Evolutionary conservation across 2,113 vertebrate genomes (phyloP), one percentile per base, ranked within the genome.

Genomic region (Leucopsar rothschildi): DNA sequence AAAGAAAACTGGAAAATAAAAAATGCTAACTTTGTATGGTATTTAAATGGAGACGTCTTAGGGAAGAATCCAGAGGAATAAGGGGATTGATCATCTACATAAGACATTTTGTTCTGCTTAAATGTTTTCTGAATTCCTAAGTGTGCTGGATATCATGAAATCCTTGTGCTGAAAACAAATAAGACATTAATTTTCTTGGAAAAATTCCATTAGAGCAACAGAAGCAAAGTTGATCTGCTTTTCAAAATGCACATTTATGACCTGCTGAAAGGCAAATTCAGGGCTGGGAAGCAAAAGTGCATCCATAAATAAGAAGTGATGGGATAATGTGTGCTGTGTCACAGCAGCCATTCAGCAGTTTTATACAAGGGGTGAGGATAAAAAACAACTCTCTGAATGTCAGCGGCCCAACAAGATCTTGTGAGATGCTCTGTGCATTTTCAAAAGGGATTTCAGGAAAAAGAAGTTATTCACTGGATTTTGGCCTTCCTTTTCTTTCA

Each of bases 251-350:
- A 31, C 9, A 4, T 65, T 88, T 92, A 73, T 72, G 78, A 68
- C 37, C 88, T 80, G 55, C 66, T 72, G 93, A 95, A 95, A 93
- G 86, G 49, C 53, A 91, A 50, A 91, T 86, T 57, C 42, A 65
- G 70, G 63, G 24, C 31, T 76, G 42, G 73, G 57, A 84, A 63
- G 37, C 13, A 64, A 40, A 91, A 86, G 31, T 4, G 2, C n/a
- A 50, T 44, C 56, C 57, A 45, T 59, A 79, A 82, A 88, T 76
- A 55, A 82, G 87, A 40, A 79, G 66, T 18, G 33, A 59, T 81
- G 56, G 82, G 64, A 28, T 88, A 86, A 83, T 2, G 8, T 12
- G 6, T 53, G 76, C 45, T 88, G 76, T 85, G 86, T 56, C 60
- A 55, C 73, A 50, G 63, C 72, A 76, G 57, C 59, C 37, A 29